Percentiles rank a stretch among this genome's conserved stretches.
phyloP scores from a whole-genome alignment of 2,797 vertebrate species.

The Platalea minor region DNA sequence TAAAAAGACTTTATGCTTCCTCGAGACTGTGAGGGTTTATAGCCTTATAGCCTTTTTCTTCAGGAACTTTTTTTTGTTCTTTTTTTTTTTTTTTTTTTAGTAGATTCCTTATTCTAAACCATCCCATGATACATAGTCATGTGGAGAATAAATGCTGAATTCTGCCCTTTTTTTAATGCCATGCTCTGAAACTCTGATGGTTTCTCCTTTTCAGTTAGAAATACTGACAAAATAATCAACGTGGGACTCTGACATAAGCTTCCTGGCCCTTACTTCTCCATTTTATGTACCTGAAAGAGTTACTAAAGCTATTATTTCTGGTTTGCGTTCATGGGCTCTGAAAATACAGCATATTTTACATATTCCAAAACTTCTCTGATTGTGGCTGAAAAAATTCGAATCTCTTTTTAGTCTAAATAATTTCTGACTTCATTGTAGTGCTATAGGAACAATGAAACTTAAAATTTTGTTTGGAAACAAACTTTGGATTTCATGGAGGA shows the following conservation, averaged over 20 bases:
- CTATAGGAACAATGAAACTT: neutral
- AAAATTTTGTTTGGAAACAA: neutral
- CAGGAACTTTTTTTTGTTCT: neutral
- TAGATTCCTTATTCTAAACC: neutral
- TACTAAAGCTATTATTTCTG: neutral
- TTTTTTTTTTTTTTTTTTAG: neutral
- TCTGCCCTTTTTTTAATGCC: neutral
- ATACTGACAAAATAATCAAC: neutral
- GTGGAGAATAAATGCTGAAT: conserved; percentile 1
- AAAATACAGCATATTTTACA: neutral
- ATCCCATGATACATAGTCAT: neutral
- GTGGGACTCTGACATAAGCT: neutral
- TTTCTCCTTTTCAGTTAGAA: neutral
- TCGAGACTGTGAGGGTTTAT: neutral
- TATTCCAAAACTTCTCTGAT: neutral
- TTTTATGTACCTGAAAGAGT: neutral
- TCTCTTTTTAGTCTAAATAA: neutral
- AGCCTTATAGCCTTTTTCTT: neutral
- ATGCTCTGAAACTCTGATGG: neutral
- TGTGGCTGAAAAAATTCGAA: neutral
- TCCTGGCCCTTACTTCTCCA: neutral
- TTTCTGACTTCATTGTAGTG: neutral
- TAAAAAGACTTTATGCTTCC: neutral
- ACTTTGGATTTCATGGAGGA: neutral
- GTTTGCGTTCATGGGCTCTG: neutral